phyloP scores from a whole-genome alignment of 2,797 vertebrate species.

The Dryobates pubescens region DNA sequence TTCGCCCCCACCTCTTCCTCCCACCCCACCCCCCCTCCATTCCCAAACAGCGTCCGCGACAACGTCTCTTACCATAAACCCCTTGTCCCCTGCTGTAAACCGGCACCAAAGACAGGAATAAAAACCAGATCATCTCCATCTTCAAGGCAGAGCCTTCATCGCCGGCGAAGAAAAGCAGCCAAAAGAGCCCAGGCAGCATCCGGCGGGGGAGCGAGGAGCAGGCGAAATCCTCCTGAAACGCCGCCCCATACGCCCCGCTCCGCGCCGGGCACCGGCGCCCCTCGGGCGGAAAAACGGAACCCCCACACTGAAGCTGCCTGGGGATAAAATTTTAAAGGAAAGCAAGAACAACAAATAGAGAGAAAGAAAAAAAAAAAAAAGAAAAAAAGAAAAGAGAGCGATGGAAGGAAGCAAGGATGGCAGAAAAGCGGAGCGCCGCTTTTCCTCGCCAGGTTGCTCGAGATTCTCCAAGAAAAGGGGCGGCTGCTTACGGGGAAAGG shows the following conservation, averaged over 20 bases:
- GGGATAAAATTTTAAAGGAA: background rate
- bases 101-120: conserved; percentile 78
- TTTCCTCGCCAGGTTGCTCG: background rate
- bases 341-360: too few relatives aligned
- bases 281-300: background rate
- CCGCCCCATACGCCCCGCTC: conserved; percentile 37
- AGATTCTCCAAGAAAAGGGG: background rate
- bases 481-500: background rate
- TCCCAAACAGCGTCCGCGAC: background rate
- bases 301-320: background rate
- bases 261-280: conserved; percentile 24
- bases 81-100: conserved; percentile 78
- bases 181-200: conserved; percentile 71
- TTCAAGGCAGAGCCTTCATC: conserved; percentile 78
- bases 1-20: background rate
- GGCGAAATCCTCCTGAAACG: conserved; percentile 1
- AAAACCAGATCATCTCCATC: conserved; percentile 82
- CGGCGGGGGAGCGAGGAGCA: conserved; percentile 30
- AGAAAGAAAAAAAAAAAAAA: too few relatives aligned
- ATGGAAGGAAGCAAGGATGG: background rate
- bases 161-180: conserved; percentile 73
- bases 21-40: background rate
- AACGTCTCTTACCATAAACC: conserved; percentile 79
- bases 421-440: background rate
- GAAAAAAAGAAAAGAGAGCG: too few relatives aligned